Conservation (phyloP, 2,888 invertebrate species). For the Gasteruption jaculator region DNA sequence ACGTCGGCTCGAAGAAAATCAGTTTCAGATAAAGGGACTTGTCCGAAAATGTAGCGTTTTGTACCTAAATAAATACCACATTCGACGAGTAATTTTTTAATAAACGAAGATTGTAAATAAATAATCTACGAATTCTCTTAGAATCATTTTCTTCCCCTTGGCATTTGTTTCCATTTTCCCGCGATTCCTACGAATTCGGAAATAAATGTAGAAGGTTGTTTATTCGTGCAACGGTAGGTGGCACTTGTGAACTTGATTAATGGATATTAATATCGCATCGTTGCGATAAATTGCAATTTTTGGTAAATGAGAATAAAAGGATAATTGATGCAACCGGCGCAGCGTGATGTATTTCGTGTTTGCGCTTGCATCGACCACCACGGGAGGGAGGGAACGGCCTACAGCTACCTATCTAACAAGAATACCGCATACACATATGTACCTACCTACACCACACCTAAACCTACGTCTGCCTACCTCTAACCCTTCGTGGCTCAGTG, state of each 20-base stretch:
- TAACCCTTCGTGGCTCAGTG: constrained; percentile 23
- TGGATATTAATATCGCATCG: constrained; percentile 40
- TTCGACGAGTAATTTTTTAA: too few species aligned
- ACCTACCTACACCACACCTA: constrained; percentile 5
- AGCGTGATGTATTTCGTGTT: constrained; percentile 12
- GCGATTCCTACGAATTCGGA: too few species aligned
- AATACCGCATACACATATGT: constrained; percentile 9
- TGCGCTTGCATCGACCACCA: constrained; percentile 1
- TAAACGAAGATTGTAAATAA: too few species aligned
- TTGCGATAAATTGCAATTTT: constrained; percentile 36
- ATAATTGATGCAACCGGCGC: constrained; percentile 28
- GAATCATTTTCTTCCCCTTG: too few species aligned
- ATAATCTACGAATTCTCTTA: too few species aligned
- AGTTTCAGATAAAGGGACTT: constrained; percentile 13
- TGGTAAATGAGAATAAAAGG: constrained; percentile 29
- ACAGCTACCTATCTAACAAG: too few species aligned
- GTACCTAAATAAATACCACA: too few species aligned
- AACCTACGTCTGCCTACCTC: constrained; percentile 5
- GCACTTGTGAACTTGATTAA: constrained; percentile 34
- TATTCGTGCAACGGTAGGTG: constrained; percentile 17
- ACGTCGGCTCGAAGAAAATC: constrained; percentile 50
- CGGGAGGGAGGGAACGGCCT: background rate
- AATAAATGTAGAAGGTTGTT: too few species aligned
- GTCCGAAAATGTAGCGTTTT: background rate
- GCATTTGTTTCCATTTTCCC: too few species aligned